A percentile compares a stretch with the other conserved stretches of the same genome.
These are phyloP conservation scores for Hexactinellida sp. DNA, from an alignment of 37 sponge, comb jelly and placozoan genomes.

Conservation along the genomic window DNA sequence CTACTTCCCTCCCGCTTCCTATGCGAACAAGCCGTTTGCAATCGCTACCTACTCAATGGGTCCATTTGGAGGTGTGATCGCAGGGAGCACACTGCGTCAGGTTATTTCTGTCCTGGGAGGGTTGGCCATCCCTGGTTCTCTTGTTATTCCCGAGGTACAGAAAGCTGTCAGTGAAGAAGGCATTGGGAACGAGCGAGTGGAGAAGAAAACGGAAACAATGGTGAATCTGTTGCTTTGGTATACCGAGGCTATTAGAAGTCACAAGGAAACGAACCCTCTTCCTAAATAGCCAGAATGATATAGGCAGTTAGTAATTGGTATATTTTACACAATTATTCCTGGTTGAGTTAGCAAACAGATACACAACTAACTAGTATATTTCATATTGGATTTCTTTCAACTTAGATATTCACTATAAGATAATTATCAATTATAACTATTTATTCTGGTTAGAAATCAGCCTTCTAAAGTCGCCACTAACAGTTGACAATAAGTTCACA, in stretches of 20 bases:
- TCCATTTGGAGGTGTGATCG: conserved; percentile 57
- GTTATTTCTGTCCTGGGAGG: conserved; percentile 62
- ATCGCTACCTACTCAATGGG: conserved; percentile 71
- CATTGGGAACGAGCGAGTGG: conserved; percentile 24
- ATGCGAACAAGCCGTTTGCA: conserved; percentile 49
- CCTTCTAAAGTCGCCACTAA: too few species aligned
- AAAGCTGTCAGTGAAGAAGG: conserved; percentile 52
- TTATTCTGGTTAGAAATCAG: too few species aligned
- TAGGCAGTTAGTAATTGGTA: too few species aligned
- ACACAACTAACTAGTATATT: too few species aligned
- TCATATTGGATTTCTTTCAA: too few species aligned
- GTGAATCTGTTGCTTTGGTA: conserved; percentile 67
- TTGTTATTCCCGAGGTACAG: conserved; percentile 50
- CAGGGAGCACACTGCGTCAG: conserved; percentile 44
- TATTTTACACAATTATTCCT: too few species aligned
- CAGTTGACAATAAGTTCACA: too few species aligned
- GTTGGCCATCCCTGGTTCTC: conserved; percentile 25
- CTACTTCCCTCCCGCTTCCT: conserved; percentile 61
- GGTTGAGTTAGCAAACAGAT: too few species aligned
- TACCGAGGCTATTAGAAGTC: conserved; percentile 46
- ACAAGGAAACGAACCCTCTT: conserved; percentile 33
- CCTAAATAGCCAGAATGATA: conserved; percentile 37
- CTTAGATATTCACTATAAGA: too few species aligned
- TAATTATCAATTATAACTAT: too few species aligned
- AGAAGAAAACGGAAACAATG: conserved; percentile 38